A percentile compares a stretch with the other conserved stretches of the same genome.
Evolutionary conservation across 1,140 invertebrate species (phyloP).

Genomic region (Drosophila elegans): DNA sequence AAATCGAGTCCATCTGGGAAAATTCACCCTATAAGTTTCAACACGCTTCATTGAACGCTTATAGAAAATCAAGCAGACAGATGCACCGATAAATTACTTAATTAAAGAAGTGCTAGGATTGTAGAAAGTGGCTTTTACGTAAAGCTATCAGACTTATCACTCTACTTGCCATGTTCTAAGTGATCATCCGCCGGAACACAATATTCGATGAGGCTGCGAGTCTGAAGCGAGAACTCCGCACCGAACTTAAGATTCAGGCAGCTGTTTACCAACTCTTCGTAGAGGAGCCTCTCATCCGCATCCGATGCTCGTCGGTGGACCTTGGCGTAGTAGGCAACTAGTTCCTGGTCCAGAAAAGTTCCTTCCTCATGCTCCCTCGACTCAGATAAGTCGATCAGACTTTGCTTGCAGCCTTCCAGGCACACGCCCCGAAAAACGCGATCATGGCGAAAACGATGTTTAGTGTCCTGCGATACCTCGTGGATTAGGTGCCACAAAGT

Average conservation of each 20-base stretch:
- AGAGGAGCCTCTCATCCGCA: constrained; percentile 45
- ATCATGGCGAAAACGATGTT: constrained; percentile 86
- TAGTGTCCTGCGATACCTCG: constrained; percentile 78
- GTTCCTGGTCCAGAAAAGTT: constrained; percentile 46
- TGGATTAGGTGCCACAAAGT: constrained; percentile 85
- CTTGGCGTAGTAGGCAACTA: constrained; percentile 51
- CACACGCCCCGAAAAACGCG: constrained; percentile 86
- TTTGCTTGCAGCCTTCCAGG: constrained; percentile 71
- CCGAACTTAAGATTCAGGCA: constrained; percentile 71
- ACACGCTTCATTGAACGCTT: too few species aligned
- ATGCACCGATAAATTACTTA: too few species aligned
- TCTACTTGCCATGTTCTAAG: constrained; percentile 44
- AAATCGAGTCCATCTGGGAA: constrained; percentile 55
- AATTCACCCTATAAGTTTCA: not conserved
- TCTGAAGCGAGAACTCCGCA: constrained; percentile 41
- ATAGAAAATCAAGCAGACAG: too few species aligned
- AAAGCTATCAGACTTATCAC: not conserved
- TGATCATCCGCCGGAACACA: constrained; percentile 56
- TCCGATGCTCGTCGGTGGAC: constrained; percentile 56
- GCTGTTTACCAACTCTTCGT: constrained; percentile 59
- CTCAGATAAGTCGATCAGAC: constrained; percentile 13
- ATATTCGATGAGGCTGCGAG: constrained; percentile 69
- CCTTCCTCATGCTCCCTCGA: constrained; percentile 21
- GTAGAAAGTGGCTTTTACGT: too few species aligned
- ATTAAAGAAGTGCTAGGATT: too few species aligned